phyloP scores from a whole-genome alignment of 2,888 invertebrate species.

The Hirtodrosophila alboralis region DNA sequence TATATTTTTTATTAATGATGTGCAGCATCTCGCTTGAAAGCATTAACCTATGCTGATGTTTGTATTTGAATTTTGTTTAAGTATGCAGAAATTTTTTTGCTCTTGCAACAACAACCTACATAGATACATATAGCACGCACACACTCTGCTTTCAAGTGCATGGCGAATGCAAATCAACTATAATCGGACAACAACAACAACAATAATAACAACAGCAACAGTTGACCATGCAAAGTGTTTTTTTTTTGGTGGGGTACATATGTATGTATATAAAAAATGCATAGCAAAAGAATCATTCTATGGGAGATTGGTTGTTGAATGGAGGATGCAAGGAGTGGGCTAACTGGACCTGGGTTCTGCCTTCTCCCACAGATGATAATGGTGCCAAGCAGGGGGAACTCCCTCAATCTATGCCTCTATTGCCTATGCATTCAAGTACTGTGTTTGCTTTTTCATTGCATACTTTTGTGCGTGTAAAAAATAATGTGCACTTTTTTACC shows the following conservation, averaged over 20 bases:
- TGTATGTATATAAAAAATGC: slow-evolving; percentile 64
- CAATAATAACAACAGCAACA: slow-evolving; percentile 38
- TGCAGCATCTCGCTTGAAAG: not conserved
- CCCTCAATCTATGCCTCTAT: slow-evolving; percentile 13
- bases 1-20: slow-evolving; percentile 4
- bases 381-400: slow-evolving; percentile 27
- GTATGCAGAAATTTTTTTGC: slow-evolving; percentile 52
- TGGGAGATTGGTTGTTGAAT: not conserved
- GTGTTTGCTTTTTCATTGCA: slow-evolving; percentile 48
- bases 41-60: slow-evolving; percentile 5
- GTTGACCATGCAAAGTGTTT: slow-evolving; percentile 38
- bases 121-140: slow-evolving; percentile 6
- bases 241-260: slow-evolving; percentile 33
- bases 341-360: not conserved
- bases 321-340: not conserved
- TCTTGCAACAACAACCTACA: slow-evolving; percentile 34
- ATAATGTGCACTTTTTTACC: slow-evolving; percentile 53
- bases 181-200: slow-evolving; percentile 44
- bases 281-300: slow-evolving; percentile 59
- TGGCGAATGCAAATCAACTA: slow-evolving; percentile 58
- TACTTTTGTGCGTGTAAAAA: slow-evolving; percentile 70
- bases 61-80: slow-evolving; percentile 37
- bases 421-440: slow-evolving; percentile 23
- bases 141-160: slow-evolving; percentile 18
- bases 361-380: slow-evolving; percentile 28